phyloP scores from a whole-genome alignment of 2,888 invertebrate genomes.

The Keiferia lycopersicella region DNA sequence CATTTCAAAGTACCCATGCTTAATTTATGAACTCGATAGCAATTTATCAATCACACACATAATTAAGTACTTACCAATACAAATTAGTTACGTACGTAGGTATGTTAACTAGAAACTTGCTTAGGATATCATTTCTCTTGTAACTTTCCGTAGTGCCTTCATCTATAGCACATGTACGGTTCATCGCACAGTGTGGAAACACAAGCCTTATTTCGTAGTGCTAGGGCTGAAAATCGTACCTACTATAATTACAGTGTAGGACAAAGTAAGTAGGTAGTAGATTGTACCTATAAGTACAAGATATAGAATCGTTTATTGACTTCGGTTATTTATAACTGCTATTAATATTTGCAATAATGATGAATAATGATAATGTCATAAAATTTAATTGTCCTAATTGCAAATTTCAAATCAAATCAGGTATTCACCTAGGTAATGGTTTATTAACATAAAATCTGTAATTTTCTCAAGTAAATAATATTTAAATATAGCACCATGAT shows the following conservation, averaged over 20 bases:
- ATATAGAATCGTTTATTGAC: slow-evolving; percentile 1
- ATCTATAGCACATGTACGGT: slow-evolving; percentile 6
- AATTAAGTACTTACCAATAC: slow-evolving; percentile 19
- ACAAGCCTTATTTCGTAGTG: not conserved
- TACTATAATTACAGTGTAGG: not conserved
- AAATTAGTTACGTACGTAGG: slow-evolving; percentile 16
- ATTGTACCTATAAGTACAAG: not conserved
- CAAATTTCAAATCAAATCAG: not conserved
- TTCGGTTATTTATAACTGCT: not conserved
- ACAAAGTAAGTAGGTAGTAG: not conserved
- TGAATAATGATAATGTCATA: not conserved
- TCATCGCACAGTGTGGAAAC: not conserved
- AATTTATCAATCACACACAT: slow-evolving; percentile 20
- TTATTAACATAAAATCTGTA: too few relatives aligned
- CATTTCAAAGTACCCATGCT: not conserved
- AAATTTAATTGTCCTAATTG: not conserved
- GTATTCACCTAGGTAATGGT: not conserved
- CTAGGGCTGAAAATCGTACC: not conserved
- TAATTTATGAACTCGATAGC: slow-evolving; percentile 16
- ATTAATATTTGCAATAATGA: slow-evolving; percentile 2
- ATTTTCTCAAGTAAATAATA: too few relatives aligned
- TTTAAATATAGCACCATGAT: too few relatives aligned
- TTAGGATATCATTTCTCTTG: slow-evolving; percentile 14
- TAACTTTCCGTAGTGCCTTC: slow-evolving; percentile 15
- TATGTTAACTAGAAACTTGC: slow-evolving; percentile 14